A percentile compares a stretch with the other conserved stretches of the same genome.
phyloP scores from a whole-genome alignment of 2,113 vertebrate species.

The Boulengeromyrus knoepffleri region DNA sequence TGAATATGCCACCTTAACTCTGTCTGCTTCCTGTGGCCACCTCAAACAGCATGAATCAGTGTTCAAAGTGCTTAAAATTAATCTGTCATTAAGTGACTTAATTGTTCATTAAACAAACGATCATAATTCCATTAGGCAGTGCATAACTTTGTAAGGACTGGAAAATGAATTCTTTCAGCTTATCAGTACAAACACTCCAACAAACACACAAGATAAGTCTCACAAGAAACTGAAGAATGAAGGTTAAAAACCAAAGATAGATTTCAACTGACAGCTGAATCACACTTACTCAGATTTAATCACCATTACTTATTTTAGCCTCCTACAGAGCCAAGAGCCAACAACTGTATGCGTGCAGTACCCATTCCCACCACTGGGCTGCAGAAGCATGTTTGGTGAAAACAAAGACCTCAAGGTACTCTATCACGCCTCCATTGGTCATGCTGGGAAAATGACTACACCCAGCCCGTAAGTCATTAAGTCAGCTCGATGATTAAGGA shows the following conservation, averaged over 20 bases:
- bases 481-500: background rate
- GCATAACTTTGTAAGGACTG: background rate
- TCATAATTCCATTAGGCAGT: constrained; percentile 6
- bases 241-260: background rate
- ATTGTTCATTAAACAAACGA: constrained; percentile 10
- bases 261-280: background rate
- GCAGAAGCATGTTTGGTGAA: constrained; percentile 42
- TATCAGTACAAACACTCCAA: background rate
- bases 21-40: background rate
- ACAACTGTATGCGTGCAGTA: constrained; percentile 6
- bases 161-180: background rate
- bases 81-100: constrained; percentile 1
- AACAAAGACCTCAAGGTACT: background rate
- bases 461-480: background rate
- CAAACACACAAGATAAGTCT: background rate
- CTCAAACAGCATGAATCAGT: background rate
- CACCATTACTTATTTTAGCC: background rate
- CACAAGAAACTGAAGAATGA: no score
- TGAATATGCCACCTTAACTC: background rate
- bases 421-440: background rate
- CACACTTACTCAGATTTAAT: background rate
- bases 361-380: constrained; percentile 44
- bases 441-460: background rate
- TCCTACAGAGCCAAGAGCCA: background rate
- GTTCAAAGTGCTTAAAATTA: background rate